Percentiles rank a stretch among this genome's conserved stretches.
Conservation (phyloP, 2,797 vertebrate genomes). For the Dendrocincla fuliginosa region DNA sequence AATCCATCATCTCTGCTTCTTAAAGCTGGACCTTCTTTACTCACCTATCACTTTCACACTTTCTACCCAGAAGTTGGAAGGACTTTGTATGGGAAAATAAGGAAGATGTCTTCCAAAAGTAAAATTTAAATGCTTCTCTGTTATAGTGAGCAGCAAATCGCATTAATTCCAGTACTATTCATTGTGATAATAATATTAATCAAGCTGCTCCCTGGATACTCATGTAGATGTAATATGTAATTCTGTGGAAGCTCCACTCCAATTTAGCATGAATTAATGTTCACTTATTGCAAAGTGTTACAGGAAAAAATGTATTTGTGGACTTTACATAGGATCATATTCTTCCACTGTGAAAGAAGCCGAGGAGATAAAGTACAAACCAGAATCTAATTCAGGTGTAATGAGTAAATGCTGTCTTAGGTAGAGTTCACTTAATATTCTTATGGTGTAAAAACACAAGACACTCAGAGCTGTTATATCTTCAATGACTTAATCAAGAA, state of each 20-base stretch:
- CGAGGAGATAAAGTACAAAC: neutral
- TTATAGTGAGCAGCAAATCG: slow-evolving; percentile 51
- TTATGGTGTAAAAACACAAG: neutral
- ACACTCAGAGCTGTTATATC: neutral
- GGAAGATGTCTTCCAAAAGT: slow-evolving; percentile 27
- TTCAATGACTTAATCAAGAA: slow-evolving; percentile 26
- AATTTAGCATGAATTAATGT: slow-evolving; percentile 59
- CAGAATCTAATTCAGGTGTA: neutral
- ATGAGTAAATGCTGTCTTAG: neutral
- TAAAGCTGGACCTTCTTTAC: neutral
- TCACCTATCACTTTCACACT: neutral
- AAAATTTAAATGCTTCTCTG: slow-evolving; percentile 50
- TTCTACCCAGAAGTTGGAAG: neutral
- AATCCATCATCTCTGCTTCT: neutral
- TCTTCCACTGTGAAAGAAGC: neutral
- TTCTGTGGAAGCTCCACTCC: slow-evolving; percentile 13
- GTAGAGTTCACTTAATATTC: neutral
- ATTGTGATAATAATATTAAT: slow-evolving; percentile 61
- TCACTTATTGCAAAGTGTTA: neutral
- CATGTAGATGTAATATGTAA: neutral
- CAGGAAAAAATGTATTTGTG: slow-evolving; percentile 23
- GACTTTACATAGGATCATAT: neutral
- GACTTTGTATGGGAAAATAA: neutral
- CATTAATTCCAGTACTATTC: slow-evolving; percentile 51
- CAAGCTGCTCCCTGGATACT: slow-evolving; percentile 33